Conservation (phyloP, 2,797 vertebrate genomes). For the Muraenolepis orangiensis region DNA sequence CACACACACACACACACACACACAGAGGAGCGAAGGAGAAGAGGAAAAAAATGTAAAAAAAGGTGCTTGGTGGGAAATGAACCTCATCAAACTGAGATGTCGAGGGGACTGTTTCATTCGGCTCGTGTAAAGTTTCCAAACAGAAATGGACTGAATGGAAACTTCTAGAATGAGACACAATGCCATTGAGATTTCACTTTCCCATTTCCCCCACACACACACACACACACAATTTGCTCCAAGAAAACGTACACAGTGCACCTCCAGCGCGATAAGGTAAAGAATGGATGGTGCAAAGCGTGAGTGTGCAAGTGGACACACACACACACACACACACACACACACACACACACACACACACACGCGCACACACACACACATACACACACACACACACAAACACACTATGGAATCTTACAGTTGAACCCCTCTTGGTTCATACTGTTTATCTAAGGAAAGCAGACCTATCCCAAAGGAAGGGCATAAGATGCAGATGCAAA, state of each 20-base stretch:
- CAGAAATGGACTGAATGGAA: slow-evolving; percentile 36
- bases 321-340: background rate
- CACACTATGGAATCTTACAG: slow-evolving; percentile 7
- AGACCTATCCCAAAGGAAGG: slow-evolving; percentile 16
- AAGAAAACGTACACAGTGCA: background rate
- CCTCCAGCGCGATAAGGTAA: background rate
- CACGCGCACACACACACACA: background rate
- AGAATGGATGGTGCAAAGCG: background rate
- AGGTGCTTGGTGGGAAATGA: slow-evolving; percentile 33
- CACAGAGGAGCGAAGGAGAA: slow-evolving; percentile 45
- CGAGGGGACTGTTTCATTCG: slow-evolving; percentile 54
- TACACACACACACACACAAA: background rate
- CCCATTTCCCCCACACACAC: too few relatives aligned
- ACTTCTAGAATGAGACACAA: slow-evolving; percentile 7
- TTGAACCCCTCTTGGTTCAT: background rate
- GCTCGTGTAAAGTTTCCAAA: slow-evolving; percentile 48
- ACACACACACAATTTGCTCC: too few relatives aligned
- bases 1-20: too few relatives aligned
- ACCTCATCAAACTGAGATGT: slow-evolving; percentile 55
- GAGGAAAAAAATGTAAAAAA: slow-evolving; percentile 51
- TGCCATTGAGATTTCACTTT: slow-evolving; percentile 6
- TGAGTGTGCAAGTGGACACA: too few relatives aligned
- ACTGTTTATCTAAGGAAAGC: slow-evolving; percentile 15
- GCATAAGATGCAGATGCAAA: background rate
- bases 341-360: background rate